Evolutionary conservation across 2,113 vertebrate genomes (phyloP).

Genomic region (Lepus timidus): DNA sequence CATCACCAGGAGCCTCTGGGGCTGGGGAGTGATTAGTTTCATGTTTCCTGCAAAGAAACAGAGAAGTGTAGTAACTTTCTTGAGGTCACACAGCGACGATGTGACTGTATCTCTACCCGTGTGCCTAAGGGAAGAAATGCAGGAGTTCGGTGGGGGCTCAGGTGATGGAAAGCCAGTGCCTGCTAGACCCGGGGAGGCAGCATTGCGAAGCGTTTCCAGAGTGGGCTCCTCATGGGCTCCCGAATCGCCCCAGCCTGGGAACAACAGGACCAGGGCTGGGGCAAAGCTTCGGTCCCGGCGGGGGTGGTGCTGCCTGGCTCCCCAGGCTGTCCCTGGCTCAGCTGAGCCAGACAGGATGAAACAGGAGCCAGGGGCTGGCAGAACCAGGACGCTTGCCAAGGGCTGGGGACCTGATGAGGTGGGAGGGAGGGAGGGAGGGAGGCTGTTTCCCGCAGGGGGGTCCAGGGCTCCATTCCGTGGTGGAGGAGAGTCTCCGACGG

Average conservation of each 20-base stretch:
- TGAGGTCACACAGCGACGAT: background rate
- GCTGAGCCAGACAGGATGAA: background rate
- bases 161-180: background rate
- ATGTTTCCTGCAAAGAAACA: background rate
- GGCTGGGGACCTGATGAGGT: background rate
- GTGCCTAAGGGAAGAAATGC: background rate
- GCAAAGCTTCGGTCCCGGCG: accelerated
- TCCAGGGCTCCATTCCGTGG: background rate
- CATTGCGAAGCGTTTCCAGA: background rate
- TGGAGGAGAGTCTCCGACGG: background rate
- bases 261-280: background rate
- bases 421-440: background rate
- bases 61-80: background rate
- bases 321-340: background rate
- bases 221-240: background rate
- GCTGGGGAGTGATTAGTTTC: background rate
- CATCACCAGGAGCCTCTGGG: background rate
- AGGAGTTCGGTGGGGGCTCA: background rate
- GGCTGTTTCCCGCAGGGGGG: too few relatives aligned
- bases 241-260: background rate
- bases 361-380: background rate
- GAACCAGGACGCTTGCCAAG: background rate
- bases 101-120: background rate
- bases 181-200: background rate
- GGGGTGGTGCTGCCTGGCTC: too few relatives aligned